These are phyloP conservation scores for Myiothlypis coronata DNA, from an alignment of 2,797 vertebrate genomes.

Conservation along the genomic window DNA sequence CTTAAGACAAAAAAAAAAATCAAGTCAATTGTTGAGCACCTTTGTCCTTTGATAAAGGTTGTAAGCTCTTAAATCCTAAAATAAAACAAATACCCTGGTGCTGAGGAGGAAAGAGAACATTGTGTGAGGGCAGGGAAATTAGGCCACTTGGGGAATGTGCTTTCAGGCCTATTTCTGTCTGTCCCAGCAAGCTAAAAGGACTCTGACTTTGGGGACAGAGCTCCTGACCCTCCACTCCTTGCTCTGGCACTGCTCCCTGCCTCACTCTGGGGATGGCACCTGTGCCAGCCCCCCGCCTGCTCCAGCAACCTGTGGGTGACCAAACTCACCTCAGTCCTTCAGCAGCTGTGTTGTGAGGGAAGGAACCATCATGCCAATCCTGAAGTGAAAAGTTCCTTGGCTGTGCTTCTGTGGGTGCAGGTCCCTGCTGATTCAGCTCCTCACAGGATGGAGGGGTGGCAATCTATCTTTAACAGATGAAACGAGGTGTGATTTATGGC, in stretches of 20 bases:
- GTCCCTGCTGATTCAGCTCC: not conserved
- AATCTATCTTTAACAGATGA: not conserved
- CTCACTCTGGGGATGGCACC: not conserved
- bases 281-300: not conserved
- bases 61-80: not conserved
- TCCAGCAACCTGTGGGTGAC: not conserved
- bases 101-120: not conserved
- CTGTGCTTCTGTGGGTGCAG: not conserved
- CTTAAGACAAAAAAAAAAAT: not conserved
- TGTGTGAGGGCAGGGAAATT: not conserved
- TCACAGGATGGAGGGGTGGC: not conserved
- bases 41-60: not conserved
- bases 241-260: not conserved
- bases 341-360: not conserved
- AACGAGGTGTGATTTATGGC: not conserved
- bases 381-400: not conserved
- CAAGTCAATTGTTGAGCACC: not conserved
- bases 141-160: not conserved
- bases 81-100: not conserved
- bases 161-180: slow-evolving; percentile 17
- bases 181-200: not conserved
- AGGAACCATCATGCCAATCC: not conserved
- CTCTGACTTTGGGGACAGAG: not conserved
- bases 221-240: not conserved
- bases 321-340: not conserved